phyloP scores from a whole-genome alignment of 2,888 invertebrate genomes.

The Mesorhabditis sp. region DNA sequence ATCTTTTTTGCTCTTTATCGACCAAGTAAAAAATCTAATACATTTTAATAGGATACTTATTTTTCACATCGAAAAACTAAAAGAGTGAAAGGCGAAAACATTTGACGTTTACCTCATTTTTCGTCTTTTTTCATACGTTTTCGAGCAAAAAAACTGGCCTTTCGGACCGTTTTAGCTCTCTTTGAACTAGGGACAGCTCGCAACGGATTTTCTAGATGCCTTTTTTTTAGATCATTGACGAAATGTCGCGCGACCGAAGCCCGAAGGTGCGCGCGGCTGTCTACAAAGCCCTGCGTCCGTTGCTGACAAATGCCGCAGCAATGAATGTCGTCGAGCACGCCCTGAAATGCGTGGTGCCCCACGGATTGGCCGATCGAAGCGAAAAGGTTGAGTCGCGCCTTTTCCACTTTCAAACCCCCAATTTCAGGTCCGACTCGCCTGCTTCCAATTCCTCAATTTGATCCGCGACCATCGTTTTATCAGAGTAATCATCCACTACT shows the following conservation, averaged over 20 bases:
- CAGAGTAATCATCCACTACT: neutral
- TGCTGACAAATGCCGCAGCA: neutral
- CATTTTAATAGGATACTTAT: too few relatives aligned
- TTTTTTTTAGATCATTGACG: neutral
- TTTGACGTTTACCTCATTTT: too few relatives aligned
- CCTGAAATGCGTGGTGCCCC: neutral
- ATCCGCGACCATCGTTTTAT: conserved; percentile 1
- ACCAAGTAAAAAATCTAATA: too few relatives aligned
- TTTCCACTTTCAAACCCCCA: neutral
- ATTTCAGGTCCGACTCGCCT: neutral
- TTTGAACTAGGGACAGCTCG: too few relatives aligned
- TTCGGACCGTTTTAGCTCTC: too few relatives aligned
- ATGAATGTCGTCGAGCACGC: neutral
- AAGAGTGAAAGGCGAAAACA: too few relatives aligned
- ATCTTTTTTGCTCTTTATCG: too few relatives aligned
- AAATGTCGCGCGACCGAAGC: neutral
- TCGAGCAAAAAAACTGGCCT: too few relatives aligned
- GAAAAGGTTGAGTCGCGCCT: neutral
- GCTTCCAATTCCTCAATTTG: neutral
- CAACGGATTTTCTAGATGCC: too few relatives aligned
- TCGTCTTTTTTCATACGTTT: too few relatives aligned
- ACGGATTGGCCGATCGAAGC: neutral
- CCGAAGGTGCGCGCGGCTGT: neutral
- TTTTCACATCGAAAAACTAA: too few relatives aligned
- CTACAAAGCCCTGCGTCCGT: neutral